These are phyloP conservation scores for Palythoa grandis DNA, from an alignment of 92 coral and sea anemone genomes.

Conservation along the genomic window DNA sequence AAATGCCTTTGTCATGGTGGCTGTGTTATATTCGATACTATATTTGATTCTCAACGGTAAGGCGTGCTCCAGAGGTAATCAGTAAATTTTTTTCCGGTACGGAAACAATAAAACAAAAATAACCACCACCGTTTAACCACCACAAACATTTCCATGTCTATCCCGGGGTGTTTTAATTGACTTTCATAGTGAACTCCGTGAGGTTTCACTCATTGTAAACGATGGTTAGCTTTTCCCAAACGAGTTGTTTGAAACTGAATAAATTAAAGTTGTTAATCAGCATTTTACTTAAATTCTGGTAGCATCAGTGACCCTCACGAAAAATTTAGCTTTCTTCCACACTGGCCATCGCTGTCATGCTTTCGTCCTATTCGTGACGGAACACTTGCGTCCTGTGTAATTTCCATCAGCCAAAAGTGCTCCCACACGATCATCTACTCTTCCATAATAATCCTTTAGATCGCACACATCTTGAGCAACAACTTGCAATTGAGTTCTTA, in stretches of 20 bases:
- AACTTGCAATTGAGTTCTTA: conserved; percentile 8
- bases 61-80: background rate
- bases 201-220: background rate
- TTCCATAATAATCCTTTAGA: conserved; percentile 30
- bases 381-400: conserved; percentile 21
- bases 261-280: no score
- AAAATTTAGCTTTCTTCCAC: no score
- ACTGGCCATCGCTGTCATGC: conserved; percentile 6
- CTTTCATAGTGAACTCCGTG: no score
- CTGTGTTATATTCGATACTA: background rate
- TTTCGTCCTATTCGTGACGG: conserved; percentile 14
- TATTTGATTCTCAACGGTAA: background rate
- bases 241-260: background rate
- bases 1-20: background rate
- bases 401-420: background rate
- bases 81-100: no score
- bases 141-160: no score
- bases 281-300: no score
- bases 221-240: background rate
- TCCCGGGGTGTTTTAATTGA: background rate
- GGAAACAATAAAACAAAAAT: no score
- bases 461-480: conserved; percentile 30
- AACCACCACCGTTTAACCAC: no score
- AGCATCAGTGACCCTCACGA: background rate
- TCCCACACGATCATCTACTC: conserved; percentile 21